Percentiles rank a stretch among this genome's conserved stretches.
Evolutionary conservation across 2,113 vertebrate species (phyloP).

Genomic region (Datnioides undecimradiatus): DNA sequence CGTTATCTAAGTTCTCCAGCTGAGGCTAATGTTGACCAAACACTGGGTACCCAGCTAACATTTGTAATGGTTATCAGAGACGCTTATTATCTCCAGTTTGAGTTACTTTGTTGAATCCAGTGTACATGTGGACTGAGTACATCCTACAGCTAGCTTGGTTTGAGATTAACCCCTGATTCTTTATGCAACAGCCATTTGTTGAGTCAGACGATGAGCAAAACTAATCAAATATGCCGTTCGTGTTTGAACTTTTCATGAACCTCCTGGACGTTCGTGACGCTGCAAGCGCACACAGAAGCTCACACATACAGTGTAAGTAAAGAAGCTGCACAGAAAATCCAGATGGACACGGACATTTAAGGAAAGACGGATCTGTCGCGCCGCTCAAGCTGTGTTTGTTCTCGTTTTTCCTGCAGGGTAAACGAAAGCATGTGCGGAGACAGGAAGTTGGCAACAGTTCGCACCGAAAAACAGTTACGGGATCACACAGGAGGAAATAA

Average conservation of each 20-base stretch:
- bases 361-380: not conserved
- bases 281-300: no score
- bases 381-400: not conserved
- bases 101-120: not conserved
- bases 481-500: constrained; percentile 12
- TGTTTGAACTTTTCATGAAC: not conserved
- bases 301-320: not conserved
- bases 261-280: no score
- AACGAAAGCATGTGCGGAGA: constrained; percentile 2
- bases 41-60: no score
- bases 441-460: not conserved
- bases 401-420: not conserved
- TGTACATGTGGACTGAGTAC: not conserved
- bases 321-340: not conserved
- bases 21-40: no score
- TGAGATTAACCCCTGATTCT: no score
- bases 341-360: not conserved
- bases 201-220: not conserved
- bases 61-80: no score
- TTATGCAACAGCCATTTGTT: not conserved
- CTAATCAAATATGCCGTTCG: not conserved
- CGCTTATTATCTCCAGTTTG: no score
- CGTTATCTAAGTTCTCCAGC: no score
- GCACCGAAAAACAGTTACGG: not conserved
- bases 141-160: not conserved